Evolutionary conservation across 2,113 vertebrate genomes (phyloP).

Genomic region (Hirundichthys speculiger): DNA sequence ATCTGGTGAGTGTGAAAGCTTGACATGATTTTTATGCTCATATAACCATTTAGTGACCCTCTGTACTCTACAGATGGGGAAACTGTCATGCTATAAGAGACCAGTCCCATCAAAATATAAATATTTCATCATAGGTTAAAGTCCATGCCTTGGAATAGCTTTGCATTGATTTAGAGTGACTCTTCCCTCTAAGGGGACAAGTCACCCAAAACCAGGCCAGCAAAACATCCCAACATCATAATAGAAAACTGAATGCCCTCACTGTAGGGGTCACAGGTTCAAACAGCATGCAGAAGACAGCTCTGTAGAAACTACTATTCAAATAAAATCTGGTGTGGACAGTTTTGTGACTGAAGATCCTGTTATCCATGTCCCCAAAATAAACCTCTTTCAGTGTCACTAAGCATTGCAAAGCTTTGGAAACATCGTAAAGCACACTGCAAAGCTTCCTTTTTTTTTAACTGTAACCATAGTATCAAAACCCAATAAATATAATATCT

Average conservation of each 20-base stretch:
- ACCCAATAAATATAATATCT: too few species aligned
- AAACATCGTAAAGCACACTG: too few species aligned
- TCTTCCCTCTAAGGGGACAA: slow-evolving; percentile 5
- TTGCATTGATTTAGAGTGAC: background rate
- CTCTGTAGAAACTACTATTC: background rate
- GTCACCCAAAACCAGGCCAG: background rate
- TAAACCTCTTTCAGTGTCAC: too few species aligned
- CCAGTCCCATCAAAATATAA: background rate
- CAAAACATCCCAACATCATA: background rate
- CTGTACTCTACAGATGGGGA: too few species aligned
- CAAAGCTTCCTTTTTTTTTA: too few species aligned
- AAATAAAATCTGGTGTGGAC: background rate
- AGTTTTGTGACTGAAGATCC: background rate
- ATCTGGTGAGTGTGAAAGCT: background rate
- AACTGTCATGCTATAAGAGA: background rate
- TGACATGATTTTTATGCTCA: background rate
- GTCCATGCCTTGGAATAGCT: background rate
- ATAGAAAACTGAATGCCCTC: background rate
- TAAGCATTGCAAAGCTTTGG: too few species aligned
- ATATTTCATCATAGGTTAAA: background rate
- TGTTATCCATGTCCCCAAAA: too few species aligned
- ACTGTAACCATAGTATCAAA: too few species aligned
- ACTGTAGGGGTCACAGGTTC: background rate
- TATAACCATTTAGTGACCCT: background rate
- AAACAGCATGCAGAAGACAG: background rate